A percentile compares a stretch with the other conserved stretches of the same genome.
These are phyloP conservation scores for Corythucha ciliata DNA, from an alignment of 2,888 invertebrate genomes.

Conservation along the genomic window DNA sequence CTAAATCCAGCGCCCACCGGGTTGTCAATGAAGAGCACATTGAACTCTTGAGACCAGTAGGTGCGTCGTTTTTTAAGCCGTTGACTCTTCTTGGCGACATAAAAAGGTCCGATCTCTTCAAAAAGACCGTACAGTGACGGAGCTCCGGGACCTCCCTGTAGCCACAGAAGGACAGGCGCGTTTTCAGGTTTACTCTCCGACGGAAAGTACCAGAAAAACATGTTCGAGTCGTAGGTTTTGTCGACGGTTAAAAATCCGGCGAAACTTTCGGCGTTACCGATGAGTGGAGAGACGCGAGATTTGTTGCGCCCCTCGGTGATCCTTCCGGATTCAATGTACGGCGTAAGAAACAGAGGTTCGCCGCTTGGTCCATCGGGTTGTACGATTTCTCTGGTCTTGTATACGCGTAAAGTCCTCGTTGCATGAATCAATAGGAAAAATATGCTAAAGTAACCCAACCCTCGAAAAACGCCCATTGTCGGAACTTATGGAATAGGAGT, in stretches of 20 bases:
- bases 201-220: slow-evolving; percentile 48
- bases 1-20: slow-evolving; percentile 89
- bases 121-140: slow-evolving; percentile 49
- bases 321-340: slow-evolving; percentile 47
- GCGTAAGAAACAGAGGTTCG: slow-evolving; percentile 50
- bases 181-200: slow-evolving; percentile 39
- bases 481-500: no score
- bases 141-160: slow-evolving; percentile 51
- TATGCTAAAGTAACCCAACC: no score
- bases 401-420: no score
- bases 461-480: no score
- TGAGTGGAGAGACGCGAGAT: slow-evolving; percentile 29
- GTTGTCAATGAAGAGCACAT: slow-evolving; percentile 80
- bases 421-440: no score
- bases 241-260: slow-evolving; percentile 56
- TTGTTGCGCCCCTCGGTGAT: slow-evolving; percentile 42
- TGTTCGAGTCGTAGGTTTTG: slow-evolving; percentile 41
- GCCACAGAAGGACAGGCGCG: slow-evolving; percentile 49
- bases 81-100: slow-evolving; percentile 37
- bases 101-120: slow-evolving; percentile 50
- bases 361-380: slow-evolving; percentile 36
- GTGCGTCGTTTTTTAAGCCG: slow-evolving; percentile 45
- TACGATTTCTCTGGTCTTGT: no score
- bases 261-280: slow-evolving; percentile 43
- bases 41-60: slow-evolving; percentile 70